A percentile compares a stretch with the other conserved stretches of the same genome.
These are phyloP conservation scores for Chrysomela aeneicollis DNA, from an alignment of 2,888 invertebrate species.

Conservation along the genomic window DNA sequence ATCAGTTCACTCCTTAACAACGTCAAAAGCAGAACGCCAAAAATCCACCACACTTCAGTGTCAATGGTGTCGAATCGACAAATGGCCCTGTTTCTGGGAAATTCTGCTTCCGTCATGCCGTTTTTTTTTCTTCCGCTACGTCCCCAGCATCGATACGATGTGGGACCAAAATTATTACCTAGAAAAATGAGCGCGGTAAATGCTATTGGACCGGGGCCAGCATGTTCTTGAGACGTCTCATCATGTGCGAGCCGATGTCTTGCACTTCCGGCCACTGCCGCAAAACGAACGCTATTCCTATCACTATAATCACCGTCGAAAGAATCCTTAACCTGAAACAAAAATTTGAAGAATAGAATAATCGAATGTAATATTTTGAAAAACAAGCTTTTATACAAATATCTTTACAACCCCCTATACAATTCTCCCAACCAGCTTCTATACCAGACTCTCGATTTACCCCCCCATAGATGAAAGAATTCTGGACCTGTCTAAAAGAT, in stretches of 20 bases:
- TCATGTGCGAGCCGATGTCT: slow-evolving; percentile 81
- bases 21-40: not conserved
- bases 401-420: no score
- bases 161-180: not conserved
- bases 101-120: slow-evolving; percentile 3
- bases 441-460: no score
- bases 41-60: not conserved
- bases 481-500: no score
- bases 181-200: slow-evolving; percentile 35
- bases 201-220: slow-evolving; percentile 67
- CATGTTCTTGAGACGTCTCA: slow-evolving; percentile 81
- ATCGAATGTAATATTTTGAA: no score
- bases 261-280: slow-evolving; percentile 91
- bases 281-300: slow-evolving; percentile 83
- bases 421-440: no score
- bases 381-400: no score
- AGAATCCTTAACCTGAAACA: slow-evolving; percentile 82
- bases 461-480: no score
- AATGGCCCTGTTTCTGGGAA: no score
- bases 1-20: not conserved
- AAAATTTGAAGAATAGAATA: slow-evolving; percentile 19
- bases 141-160: no score
- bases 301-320: slow-evolving; percentile 82
- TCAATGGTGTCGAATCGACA: not conserved
- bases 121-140: no score